These are phyloP conservation scores for Rhea americana DNA, from an alignment of 2,113 vertebrate genomes.

Conservation along the genomic window DNA sequence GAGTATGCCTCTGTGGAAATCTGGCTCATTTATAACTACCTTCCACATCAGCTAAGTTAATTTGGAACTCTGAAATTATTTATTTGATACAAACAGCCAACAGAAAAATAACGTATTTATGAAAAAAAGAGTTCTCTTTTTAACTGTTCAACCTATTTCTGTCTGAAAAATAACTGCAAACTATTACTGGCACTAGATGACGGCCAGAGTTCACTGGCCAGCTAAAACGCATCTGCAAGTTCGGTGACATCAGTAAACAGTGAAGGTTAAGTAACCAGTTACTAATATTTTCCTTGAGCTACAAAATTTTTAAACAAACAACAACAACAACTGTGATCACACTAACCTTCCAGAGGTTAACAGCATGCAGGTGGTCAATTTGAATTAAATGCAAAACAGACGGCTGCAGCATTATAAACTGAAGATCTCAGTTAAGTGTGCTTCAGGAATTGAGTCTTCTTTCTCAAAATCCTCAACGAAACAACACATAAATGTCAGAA, in stretches of 20 bases:
- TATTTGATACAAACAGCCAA: slow-evolving; percentile 7
- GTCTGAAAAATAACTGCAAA: slow-evolving; percentile 73
- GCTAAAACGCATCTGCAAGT: slow-evolving; percentile 70
- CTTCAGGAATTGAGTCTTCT: slow-evolving; percentile 70
- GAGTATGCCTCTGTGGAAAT: neutral
- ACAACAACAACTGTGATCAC: slow-evolving; percentile 77
- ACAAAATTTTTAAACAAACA: slow-evolving; percentile 80
- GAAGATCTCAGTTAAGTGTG: slow-evolving; percentile 58
- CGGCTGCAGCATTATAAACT: slow-evolving; percentile 63
- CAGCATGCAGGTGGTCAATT: slow-evolving; percentile 75
- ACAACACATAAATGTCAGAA: slow-evolving; percentile 81
- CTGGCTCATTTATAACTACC: slow-evolving; percentile 16
- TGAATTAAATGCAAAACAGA: slow-evolving; percentile 74
- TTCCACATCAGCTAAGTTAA: neutral
- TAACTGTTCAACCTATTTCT: slow-evolving; percentile 68
- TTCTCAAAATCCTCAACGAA: slow-evolving; percentile 70
- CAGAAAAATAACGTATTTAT: slow-evolving; percentile 28
- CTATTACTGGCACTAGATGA: slow-evolving; percentile 60
- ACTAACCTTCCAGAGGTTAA: slow-evolving; percentile 81
- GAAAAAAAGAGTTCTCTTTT: neutral
- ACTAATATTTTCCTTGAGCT: slow-evolving; percentile 80
- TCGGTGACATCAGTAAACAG: slow-evolving; percentile 78
- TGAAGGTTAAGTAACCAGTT: slow-evolving; percentile 77
- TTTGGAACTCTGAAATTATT: slow-evolving; percentile 32
- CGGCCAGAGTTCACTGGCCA: slow-evolving; percentile 62